These are phyloP conservation scores for Neoscelio sp. DNA, from an alignment of 2,888 invertebrate species.

Conservation along the genomic window DNA sequence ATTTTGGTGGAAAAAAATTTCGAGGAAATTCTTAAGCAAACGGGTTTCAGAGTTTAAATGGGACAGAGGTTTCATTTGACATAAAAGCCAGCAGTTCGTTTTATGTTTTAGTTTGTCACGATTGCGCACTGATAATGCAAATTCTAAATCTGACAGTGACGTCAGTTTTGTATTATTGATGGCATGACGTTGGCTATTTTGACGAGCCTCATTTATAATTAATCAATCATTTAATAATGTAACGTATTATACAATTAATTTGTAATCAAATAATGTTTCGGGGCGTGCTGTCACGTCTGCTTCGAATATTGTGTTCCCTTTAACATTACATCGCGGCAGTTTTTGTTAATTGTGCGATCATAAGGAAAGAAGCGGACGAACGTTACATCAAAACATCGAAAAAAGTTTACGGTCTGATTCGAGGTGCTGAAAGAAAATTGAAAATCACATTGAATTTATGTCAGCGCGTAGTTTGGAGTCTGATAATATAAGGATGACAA, in stretches of 20 bases:
- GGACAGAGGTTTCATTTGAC: constrained; percentile 19
- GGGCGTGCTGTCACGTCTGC: constrained; percentile 14
- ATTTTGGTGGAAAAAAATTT: constrained; percentile 47
- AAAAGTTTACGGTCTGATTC: constrained; percentile 47
- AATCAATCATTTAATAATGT: constrained; percentile 38
- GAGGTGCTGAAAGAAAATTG: constrained; percentile 49
- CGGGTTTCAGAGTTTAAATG: constrained; percentile 36
- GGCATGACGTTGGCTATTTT: constrained; percentile 14
- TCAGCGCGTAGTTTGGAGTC: constrained; percentile 35
- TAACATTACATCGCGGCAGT: constrained; percentile 28
- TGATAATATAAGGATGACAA: constrained; percentile 53
- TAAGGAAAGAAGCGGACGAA: not conserved
- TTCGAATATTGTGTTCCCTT: constrained; percentile 30
- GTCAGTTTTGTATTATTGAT: constrained; percentile 49
- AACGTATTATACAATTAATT: constrained; percentile 35
- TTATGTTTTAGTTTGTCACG: constrained; percentile 13
- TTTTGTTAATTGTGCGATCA: constrained; percentile 40
- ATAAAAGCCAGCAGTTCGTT: constrained; percentile 38
- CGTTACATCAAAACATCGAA: constrained; percentile 26
- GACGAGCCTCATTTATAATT: constrained; percentile 25
- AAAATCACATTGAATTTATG: constrained; percentile 44
- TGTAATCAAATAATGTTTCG: constrained; percentile 45
- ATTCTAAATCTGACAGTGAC: constrained; percentile 36
- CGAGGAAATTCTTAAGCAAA: constrained; percentile 47
- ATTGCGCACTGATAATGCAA: constrained; percentile 24